Percentiles rank a stretch among this genome's conserved stretches.
Evolutionary conservation across 2,113 vertebrate genomes (phyloP).

Genomic region (Neotragus moschatus): DNA sequence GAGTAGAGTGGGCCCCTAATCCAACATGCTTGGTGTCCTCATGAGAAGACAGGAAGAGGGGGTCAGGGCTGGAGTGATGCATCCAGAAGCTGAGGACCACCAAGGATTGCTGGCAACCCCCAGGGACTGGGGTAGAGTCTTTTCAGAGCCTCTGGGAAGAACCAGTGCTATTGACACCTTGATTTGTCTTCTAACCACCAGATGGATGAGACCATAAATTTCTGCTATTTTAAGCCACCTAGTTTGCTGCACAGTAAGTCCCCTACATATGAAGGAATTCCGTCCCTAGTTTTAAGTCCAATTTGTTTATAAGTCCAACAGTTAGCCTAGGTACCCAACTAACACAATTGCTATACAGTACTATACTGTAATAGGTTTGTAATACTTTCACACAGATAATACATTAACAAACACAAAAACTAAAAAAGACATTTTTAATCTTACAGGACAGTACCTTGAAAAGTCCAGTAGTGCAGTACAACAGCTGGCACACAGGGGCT

Average conservation of each 20-base stretch:
- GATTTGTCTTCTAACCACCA: background rate
- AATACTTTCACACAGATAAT: background rate
- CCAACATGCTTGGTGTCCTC: background rate
- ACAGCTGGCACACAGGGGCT: background rate
- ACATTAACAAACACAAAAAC: background rate
- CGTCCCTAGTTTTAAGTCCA: too few species aligned
- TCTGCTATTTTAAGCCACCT: background rate
- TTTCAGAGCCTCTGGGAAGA: background rate
- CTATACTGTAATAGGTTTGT: background rate
- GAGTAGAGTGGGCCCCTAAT: background rate
- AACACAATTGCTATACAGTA: background rate
- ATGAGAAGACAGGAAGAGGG: background rate
- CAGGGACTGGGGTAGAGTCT: accelerated
- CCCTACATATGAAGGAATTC: background rate
- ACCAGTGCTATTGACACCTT: accelerated
- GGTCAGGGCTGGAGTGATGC: accelerated
- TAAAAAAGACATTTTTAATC: background rate
- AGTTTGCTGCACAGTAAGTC: background rate
- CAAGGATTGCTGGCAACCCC: too few species aligned
- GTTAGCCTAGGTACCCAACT: background rate
- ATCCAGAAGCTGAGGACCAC: accelerated
- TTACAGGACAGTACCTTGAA: background rate
- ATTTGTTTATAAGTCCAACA: too few species aligned
- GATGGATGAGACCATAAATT: background rate
- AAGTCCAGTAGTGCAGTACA: background rate